These are phyloP conservation scores for Drosophila albomicans DNA, from an alignment of 1,140 invertebrate species.

Conservation along the genomic window DNA sequence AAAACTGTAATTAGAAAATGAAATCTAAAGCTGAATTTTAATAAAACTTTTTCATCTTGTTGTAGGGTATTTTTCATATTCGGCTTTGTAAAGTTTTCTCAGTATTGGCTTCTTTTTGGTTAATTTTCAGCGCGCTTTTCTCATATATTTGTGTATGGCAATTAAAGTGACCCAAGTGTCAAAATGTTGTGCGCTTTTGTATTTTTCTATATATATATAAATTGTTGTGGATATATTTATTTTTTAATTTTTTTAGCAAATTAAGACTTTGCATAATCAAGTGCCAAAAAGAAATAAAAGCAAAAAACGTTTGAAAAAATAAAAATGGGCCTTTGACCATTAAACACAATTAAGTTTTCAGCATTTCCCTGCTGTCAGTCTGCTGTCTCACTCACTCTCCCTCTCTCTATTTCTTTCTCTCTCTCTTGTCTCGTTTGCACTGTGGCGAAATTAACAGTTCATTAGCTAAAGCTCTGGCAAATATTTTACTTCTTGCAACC, in stretches of 20 bases:
- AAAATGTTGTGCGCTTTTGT: conserved; percentile 35
- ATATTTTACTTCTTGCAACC: conserved; percentile 60
- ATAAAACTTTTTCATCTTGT: no score
- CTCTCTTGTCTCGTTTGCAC: background rate
- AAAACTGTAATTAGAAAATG: no score
- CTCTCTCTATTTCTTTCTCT: background rate
- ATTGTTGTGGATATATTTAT: no score
- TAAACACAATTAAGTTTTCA: conserved; percentile 72
- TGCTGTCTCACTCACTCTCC: background rate
- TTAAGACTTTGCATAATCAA: conserved; percentile 80
- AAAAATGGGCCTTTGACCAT: conserved; percentile 42
- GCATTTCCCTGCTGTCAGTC: conserved; percentile 20
- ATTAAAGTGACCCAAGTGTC: conserved; percentile 56
- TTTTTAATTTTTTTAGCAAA: conserved; percentile 35
- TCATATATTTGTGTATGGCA: conserved; percentile 39
- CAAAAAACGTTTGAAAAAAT: conserved; percentile 11
- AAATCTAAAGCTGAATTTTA: no score
- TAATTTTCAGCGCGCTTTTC: conserved; percentile 24
- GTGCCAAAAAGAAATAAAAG: conserved; percentile 62
- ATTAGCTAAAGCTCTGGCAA: conserved; percentile 71
- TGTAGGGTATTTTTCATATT: conserved; percentile 12
- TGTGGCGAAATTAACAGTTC: conserved; percentile 76
- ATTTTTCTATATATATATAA: conserved; percentile 14
- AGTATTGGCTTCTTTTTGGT: background rate
- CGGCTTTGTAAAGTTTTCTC: background rate